Base-by-base conservation (phyloP, 2,888 invertebrate genomes). In the Pammene aurita region DNA sequence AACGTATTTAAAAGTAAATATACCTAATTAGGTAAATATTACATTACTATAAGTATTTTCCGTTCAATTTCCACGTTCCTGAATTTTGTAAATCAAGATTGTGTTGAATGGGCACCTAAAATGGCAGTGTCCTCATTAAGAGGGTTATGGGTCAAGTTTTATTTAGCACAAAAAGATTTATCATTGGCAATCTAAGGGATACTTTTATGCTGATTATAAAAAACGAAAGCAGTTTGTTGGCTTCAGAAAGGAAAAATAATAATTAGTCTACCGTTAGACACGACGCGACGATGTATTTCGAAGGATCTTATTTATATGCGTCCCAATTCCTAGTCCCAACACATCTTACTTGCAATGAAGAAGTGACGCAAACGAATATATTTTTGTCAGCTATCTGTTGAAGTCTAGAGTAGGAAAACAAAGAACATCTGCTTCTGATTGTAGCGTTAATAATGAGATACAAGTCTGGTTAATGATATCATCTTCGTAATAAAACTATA, bases 401-500 rank as follows among this genome's bases (percentile, higher is more conserved):
- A 18, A 41, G 61, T 50, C 50, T 50, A 61, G 48, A 38, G 48
- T 18, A 11, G 41, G 42, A 63, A 42, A 54, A 64, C 52, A 64
- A 64, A 54, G 11, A 9, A 64, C 54, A 54, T 62, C 50, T 58
- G 44, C 44, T 44, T 34, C 10, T 34, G 10, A n/a, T 52, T 50
- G 50, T 26, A n/a, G 9, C 14, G 26, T n/a, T 11, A 62, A 50
- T 10, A 7, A 50, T 61, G 50, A 18, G 50, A 48, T 50, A 48
- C 61, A 52, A 62, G 41, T 41, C 41, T 52, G 16, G n/a, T 38
- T 52, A 57, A 68, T 63, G 63, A 68, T 63, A 52, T 68, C 67
- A 68, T 42, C 63, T 44, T 55, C 34, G 7, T 55, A 34, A 64
- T 55, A 64, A 55, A 55, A 55, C 44, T 64, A 44, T 64, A 54